Percentiles rank a stretch among this genome's conserved stretches.
Conservation (phyloP, 2,888 invertebrate species). For the Trissolcus japonicus region DNA sequence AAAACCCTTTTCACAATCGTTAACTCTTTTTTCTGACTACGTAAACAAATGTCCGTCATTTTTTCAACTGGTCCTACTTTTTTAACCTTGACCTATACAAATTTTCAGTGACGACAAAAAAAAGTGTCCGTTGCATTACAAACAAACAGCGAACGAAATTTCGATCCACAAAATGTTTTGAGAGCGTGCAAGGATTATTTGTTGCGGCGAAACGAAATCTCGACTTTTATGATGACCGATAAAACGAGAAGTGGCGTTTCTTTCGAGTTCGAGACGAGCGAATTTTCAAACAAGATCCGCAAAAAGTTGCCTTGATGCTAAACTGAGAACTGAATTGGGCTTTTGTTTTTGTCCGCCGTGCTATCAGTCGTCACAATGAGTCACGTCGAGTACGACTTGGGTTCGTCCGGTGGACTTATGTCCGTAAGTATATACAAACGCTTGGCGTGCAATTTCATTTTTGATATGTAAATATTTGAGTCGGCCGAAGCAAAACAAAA, state of each 20-base stretch:
- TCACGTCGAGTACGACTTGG: constrained; percentile 46
- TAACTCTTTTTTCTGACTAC: too few relatives aligned
- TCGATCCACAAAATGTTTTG: too few relatives aligned
- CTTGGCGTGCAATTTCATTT: neutral
- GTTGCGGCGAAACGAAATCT: neutral
- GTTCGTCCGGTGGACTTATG: constrained; percentile 44
- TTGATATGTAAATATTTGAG: too few relatives aligned
- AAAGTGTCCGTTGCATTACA: too few relatives aligned
- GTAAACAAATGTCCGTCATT: too few relatives aligned
- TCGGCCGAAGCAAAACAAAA: too few relatives aligned
- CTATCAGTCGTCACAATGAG: constrained; percentile 30
- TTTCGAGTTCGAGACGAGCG: constrained; percentile 19
- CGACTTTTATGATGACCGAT: constrained; percentile 9
- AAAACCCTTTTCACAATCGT: too few relatives aligned
- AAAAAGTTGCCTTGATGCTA: constrained; percentile 47
- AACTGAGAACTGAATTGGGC: neutral
- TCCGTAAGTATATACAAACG: constrained; percentile 18
- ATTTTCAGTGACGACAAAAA: too few relatives aligned
- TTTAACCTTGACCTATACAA: too few relatives aligned
- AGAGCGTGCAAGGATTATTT: too few relatives aligned
- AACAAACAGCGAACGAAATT: too few relatives aligned
- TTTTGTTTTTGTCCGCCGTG: neutral
- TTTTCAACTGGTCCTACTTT: too few relatives aligned
- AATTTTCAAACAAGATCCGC: constrained; percentile 37
- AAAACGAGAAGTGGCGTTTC: neutral